phyloP scores from a whole-genome alignment of 2,888 invertebrate genomes.

The Morpho deidamia region DNA sequence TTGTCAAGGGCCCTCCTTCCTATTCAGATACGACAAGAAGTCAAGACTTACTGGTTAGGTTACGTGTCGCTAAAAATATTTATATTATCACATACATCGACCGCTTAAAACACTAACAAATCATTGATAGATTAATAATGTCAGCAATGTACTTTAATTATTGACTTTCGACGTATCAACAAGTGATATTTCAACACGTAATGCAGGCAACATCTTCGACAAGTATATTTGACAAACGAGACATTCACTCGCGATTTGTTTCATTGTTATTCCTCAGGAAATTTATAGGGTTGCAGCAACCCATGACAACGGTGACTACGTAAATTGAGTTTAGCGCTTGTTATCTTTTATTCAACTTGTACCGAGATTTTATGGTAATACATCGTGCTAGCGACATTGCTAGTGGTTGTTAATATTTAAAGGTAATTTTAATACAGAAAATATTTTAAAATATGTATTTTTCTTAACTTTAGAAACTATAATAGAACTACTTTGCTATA shows the following conservation, averaged over 20 bases:
- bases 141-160: slow-evolving; percentile 13
- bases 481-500: no score
- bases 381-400: neutral
- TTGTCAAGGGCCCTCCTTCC: slow-evolving; percentile 44
- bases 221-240: slow-evolving; percentile 34
- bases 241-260: slow-evolving; percentile 31
- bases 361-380: slow-evolving; percentile 6
- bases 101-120: neutral
- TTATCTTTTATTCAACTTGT: slow-evolving; percentile 15
- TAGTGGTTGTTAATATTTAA: neutral
- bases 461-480: no score
- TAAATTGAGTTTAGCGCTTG: slow-evolving; percentile 20
- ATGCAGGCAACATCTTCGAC: slow-evolving; percentile 30
- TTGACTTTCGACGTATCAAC: neutral
- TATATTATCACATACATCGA: slow-evolving; percentile 10
- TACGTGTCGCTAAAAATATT: slow-evolving; percentile 18
- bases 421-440: neutral
- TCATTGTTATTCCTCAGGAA: slow-evolving; percentile 28
- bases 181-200: slow-evolving; percentile 5
- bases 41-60: slow-evolving; percentile 21
- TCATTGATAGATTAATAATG: neutral
- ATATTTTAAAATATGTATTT: no score
- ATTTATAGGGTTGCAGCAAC: slow-evolving; percentile 22
- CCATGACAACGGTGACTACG: slow-evolving; percentile 18
- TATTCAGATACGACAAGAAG: slow-evolving; percentile 45